phyloP scores from a whole-genome alignment of 2,113 vertebrate species.

The Embiotoca jacksoni region DNA sequence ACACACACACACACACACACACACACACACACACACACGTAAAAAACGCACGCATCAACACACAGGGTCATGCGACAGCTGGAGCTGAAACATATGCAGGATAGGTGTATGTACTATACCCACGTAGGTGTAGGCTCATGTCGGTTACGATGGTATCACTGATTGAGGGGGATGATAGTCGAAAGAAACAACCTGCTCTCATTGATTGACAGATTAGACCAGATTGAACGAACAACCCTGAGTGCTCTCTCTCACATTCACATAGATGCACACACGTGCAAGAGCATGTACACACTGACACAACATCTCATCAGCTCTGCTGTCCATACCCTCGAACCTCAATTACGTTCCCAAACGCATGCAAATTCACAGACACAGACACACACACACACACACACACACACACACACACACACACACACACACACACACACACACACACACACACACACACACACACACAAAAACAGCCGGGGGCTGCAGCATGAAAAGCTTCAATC shows the following conservation, averaged over 20 bases:
- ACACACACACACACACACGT: background rate
- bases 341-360: slow-evolving; percentile 21
- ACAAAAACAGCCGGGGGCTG: slow-evolving; percentile 31
- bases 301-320: slow-evolving; percentile 69
- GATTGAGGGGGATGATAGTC: slow-evolving; percentile 40
- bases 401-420: slow-evolving; percentile 20
- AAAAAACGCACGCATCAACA: slow-evolving; percentile 16
- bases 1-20: slow-evolving; percentile 25
- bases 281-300: slow-evolving; percentile 32
- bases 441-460: slow-evolving; percentile 4
- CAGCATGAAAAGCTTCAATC: slow-evolving; percentile 56
- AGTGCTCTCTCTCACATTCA: slow-evolving; percentile 4
- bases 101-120: background rate
- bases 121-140: background rate
- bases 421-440: background rate
- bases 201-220: slow-evolving; percentile 70
- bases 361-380: background rate
- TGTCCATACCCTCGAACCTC: slow-evolving; percentile 58
- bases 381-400: background rate
- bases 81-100: slow-evolving; percentile 22
- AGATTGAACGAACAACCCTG: slow-evolving; percentile 54
- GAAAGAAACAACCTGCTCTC: slow-evolving; percentile 48
- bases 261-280: background rate
- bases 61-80: slow-evolving; percentile 13
- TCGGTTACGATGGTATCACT: slow-evolving; percentile 34